Percentiles rank a stretch among this genome's conserved stretches.
Conservation (phyloP, 1,140 invertebrate genomes). For the Ceratosolen solmsi region DNA sequence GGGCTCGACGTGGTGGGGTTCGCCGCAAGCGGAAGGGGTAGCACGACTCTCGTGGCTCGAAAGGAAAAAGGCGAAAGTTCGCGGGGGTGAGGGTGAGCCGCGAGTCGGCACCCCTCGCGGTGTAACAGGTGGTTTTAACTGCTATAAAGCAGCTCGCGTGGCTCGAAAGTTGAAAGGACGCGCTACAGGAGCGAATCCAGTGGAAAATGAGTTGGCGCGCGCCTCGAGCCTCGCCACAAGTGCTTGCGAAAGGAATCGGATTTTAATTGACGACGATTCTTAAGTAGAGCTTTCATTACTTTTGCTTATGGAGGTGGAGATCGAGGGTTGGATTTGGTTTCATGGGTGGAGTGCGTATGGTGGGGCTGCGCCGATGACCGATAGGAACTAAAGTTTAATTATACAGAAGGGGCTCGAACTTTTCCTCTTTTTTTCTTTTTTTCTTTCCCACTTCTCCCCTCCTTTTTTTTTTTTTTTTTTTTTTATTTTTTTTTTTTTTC, state of each 20-base stretch:
- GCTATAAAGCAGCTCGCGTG: conserved; percentile 64
- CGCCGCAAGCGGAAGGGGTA: neutral
- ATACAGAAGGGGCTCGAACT: too few relatives aligned
- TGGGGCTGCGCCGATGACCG: neutral
- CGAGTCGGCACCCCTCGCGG: conserved; percentile 34
- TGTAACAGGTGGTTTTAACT: conserved; percentile 72
- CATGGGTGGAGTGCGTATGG: too few relatives aligned
- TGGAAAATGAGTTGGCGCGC: neutral
- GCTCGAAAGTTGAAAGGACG: conserved; percentile 56
- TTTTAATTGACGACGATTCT: neutral
- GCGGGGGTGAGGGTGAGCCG: neutral
- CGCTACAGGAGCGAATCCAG: neutral
- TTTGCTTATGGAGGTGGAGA: too few relatives aligned
- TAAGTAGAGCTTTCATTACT: too few relatives aligned
- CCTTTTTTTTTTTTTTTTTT: too few relatives aligned
- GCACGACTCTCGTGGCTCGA: neutral
- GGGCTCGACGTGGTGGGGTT: neutral
- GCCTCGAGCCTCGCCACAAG: neutral
- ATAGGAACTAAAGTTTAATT: too few relatives aligned
- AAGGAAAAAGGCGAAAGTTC: conserved; percentile 22
- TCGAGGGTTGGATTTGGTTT: too few relatives aligned
- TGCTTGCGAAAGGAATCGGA: too few relatives aligned
- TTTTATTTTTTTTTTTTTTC: too few relatives aligned
- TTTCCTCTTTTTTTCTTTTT: too few relatives aligned
- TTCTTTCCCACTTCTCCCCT: too few relatives aligned